Base-by-base conservation (phyloP, 2,888 invertebrate species). In the Rambutsinella grinnellia region DNA sequence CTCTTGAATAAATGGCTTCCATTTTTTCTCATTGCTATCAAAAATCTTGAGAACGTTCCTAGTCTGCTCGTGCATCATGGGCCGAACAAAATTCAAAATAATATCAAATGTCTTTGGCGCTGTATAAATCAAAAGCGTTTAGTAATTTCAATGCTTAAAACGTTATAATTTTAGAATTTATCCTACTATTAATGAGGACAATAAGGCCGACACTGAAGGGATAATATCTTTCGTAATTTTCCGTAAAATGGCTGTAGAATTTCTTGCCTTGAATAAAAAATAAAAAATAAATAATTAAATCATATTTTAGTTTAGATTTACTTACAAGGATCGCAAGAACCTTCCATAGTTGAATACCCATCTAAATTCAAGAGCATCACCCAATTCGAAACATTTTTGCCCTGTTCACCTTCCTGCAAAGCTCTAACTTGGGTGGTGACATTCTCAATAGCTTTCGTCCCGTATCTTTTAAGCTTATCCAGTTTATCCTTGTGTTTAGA, bases 381-480 rank as follows among this genome's bases (percentile, higher is more conserved):
- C 65, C 65, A 72, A 58, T 72, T 58, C 3, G 72, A 65, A 24
- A 65, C 72, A 58, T 72, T 65, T 24, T 60, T 65, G 2, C 72
- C 72, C 36, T 36, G 36, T n/a, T n/a, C n/a, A 2, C 36, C 15
- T 13, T 17, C 49, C 26, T 51, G 65, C 0, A 72, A 15, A 5
- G 46, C 65, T 60, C 72, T 57, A 0, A 72, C 65, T 44, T 58
- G 65, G 21, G 44, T 57, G 3, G 65, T 65, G 0, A 65, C 72
- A 13, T 26, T 36, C 36, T 71, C 70, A 28, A 71, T 63, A 2
- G 47, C 56, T 27, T 49, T 62, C 19, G 49, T 63, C 23, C 62
- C 70, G 23, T 63, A 71, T 15, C 63, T 8, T 1, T 63, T 72
- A 13, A 72, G 46, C 44, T 46, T 21, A 8, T 15, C 49, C 8